Conservation (phyloP, 2,113 vertebrate genomes). For the Chauna torquata region DNA sequence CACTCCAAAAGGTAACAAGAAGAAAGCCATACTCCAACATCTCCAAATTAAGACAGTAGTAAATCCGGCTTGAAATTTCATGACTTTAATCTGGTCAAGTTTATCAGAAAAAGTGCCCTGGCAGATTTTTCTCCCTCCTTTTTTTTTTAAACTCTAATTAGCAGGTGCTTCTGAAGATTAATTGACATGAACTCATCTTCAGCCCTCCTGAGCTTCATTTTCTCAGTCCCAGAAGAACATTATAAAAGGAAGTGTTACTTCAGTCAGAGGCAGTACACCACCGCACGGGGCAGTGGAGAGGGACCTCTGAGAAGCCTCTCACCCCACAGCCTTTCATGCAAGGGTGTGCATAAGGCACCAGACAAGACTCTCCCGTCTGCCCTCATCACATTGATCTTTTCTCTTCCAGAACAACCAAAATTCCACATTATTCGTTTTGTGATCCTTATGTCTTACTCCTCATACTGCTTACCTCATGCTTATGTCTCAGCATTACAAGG, state of each 20-base stretch:
- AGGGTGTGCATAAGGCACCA: background rate
- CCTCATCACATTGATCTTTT: background rate
- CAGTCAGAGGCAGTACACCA: background rate
- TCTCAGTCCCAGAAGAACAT: background rate
- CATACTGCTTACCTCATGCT: background rate
- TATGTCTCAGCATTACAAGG: background rate
- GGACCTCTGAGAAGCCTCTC: background rate
- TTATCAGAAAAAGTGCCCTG: background rate
- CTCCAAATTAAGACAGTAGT: background rate
- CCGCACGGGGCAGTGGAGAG: rapidly evolving
- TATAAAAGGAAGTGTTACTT: background rate
- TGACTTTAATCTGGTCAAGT: rapidly evolving
- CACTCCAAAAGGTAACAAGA: background rate
- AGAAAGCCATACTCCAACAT: background rate
- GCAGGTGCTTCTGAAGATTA: background rate
- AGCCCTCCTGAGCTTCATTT: background rate
- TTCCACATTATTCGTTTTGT: background rate
- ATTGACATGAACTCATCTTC: background rate
- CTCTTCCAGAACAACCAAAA: background rate
- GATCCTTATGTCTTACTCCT: background rate
- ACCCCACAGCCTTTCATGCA: background rate
- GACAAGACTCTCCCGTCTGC: background rate
- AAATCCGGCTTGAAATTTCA: background rate
- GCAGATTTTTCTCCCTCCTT: background rate
- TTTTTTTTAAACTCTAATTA: background rate